Base-by-base conservation (phyloP, 2,888 invertebrate species). In the Dicycla oo region DNA sequence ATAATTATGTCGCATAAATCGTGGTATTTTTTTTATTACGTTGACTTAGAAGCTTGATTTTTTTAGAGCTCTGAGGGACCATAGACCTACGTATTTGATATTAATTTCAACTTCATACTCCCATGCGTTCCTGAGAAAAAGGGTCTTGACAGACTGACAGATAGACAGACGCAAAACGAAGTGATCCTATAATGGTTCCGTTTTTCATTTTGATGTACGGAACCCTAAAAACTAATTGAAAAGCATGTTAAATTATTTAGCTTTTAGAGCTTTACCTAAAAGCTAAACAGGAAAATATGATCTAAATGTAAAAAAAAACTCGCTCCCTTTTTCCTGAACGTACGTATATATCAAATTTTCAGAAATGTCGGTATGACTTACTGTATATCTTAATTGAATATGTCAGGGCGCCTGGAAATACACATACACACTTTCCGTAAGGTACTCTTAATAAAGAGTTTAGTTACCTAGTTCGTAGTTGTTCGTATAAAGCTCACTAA, bases 401-500 rank as follows among this genome's bases (percentile, higher is more conserved):
- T 18, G 10, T 26, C 3, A 15, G 18, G n/a, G 2, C 1, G 1
- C 18, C 18, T 38, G 5, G 2, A 54, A 23, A 47, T 7, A 30
- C 47, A 65, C 13, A 4, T 45, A n/a, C 5, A 15, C 15, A 20
- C 3, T 58, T 45, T 26, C 40, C 20, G 40, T 51, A 34, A 23
- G 4, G 7, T n/a, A n/a, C n/a, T 58, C 20, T 26, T 8, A 53
- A 13, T 73, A n/a, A 40, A 3, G 3, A 40, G 13, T 38, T 58
- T 56, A 13, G 3, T 43, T 49, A 43, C n/a, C n/a, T n/a, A 13
- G 15, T 30, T 30, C 23, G 47, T 26, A 68, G 40, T 53, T 57
- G 23, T 56, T 54, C 30, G 20, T 23, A 38, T 56, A 53, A 57
- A 64, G 40, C 84, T 79, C 73, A 73, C 69, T 92, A 93, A 92